phyloP scores from a whole-genome alignment of 2,113 vertebrate genomes.

The Circaetus cinerascens region DNA sequence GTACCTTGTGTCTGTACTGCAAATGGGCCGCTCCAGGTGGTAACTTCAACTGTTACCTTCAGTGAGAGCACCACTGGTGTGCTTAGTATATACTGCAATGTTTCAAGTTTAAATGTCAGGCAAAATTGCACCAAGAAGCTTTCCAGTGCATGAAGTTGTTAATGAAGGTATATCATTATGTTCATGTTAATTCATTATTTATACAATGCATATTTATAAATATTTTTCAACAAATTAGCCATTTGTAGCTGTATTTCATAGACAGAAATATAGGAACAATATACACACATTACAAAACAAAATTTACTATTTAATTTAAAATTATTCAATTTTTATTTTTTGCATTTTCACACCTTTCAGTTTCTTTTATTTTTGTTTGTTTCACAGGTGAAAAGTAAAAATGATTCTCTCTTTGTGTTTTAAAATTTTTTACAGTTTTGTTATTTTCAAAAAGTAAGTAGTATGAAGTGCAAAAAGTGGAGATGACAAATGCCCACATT shows the following conservation, averaged over 20 bases:
- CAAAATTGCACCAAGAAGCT: not conserved
- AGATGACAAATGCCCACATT: not conserved
- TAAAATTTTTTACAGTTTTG: not conserved
- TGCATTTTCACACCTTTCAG: not conserved
- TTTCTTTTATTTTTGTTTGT: not conserved
- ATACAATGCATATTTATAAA: not conserved
- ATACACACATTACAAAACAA: not conserved
- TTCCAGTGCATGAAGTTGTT: not conserved
- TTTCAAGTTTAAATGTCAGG: not conserved
- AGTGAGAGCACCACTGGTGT: not conserved
- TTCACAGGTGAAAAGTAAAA: not conserved
- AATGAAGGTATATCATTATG: not conserved
- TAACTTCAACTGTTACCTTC: not conserved
- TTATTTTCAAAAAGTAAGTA: not conserved
- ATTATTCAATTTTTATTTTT: not conserved
- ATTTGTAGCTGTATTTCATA: not conserved
- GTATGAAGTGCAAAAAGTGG: not conserved
- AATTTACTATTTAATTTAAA: not conserved
- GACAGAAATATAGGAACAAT: not conserved
- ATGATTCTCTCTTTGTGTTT: not conserved
- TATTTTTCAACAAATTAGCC: not conserved
- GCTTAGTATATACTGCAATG: not conserved
- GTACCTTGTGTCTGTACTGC: not conserved
- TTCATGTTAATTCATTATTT: not conserved
- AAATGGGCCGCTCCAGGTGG: not conserved